Evolutionary conservation across 92 coral and sea anemone species (phyloP).

Genomic region (Palythoa grandis): DNA sequence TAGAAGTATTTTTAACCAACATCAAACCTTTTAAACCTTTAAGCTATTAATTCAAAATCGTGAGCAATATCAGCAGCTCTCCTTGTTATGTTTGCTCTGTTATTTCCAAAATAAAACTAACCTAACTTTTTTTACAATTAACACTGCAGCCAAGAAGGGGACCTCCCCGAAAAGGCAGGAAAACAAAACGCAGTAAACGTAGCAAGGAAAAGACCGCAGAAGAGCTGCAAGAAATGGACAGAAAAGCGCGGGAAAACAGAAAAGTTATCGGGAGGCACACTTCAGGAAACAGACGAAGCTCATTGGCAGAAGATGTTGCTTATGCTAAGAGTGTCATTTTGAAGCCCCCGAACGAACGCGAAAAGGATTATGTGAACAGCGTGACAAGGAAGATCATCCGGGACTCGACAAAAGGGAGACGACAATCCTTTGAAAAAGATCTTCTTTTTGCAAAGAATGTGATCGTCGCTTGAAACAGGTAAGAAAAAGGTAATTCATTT

Average conservation of each 20-base stretch:
- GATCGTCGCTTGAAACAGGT: slow-evolving; percentile 19
- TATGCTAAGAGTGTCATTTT: slow-evolving; percentile 17
- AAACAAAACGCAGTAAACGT: background rate
- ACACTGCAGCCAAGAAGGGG: background rate
- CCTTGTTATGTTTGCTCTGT: no score
- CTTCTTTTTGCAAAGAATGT: slow-evolving; percentile 24
- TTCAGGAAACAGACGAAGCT: background rate
- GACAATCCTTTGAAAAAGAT: slow-evolving; percentile 12
- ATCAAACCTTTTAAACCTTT: no score
- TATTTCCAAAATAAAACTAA: no score
- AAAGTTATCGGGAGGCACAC: background rate
- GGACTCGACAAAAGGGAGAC: background rate
- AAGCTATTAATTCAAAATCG: no score
- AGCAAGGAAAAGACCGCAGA: background rate
- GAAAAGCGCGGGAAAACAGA: slow-evolving; percentile 10
- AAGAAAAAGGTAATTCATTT: background rate
- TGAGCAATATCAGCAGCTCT: no score
- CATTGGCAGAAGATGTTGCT: slow-evolving; percentile 8
- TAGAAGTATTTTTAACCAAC: no score
- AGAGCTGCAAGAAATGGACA: background rate
- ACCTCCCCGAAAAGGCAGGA: background rate
- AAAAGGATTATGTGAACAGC: slow-evolving; percentile 4
- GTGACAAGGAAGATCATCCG: slow-evolving; percentile 12
- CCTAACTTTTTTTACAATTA: background rate
- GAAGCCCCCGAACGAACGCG: background rate